Conservation (phyloP, 2,888 invertebrate species). For the Euplexia lucipara region DNA sequence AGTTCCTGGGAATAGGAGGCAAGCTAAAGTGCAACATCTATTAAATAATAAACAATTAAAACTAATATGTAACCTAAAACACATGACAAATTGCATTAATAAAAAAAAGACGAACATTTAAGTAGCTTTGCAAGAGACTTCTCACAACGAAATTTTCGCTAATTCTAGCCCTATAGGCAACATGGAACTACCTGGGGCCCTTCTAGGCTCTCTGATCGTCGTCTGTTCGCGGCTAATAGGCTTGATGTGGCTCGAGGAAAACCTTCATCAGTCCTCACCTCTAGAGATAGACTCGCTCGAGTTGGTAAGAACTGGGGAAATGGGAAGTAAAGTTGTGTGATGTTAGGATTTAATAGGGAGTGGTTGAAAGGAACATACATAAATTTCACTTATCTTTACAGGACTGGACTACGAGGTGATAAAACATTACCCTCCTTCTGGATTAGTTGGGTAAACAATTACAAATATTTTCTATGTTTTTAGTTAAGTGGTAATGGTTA, state of each 20-base stretch:
- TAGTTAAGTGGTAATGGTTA: too few relatives aligned
- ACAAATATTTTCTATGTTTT: too few relatives aligned
- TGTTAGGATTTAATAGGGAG: neutral
- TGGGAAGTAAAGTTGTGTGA: slow-evolving; percentile 27
- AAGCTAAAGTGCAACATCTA: slow-evolving; percentile 7
- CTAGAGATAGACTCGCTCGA: slow-evolving; percentile 91
- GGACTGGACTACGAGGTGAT: neutral
- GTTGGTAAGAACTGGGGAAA: slow-evolving; percentile 89
- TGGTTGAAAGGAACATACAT: neutral
- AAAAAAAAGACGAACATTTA: slow-evolving; percentile 10
- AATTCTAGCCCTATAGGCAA: slow-evolving; percentile 57
- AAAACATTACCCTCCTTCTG: too few relatives aligned
- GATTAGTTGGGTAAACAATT: too few relatives aligned
- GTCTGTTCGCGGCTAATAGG: slow-evolving; percentile 86
- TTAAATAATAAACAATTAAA: slow-evolving; percentile 9
- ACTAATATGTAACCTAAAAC: slow-evolving; percentile 8
- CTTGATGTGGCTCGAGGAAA: slow-evolving; percentile 84
- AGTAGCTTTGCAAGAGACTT: slow-evolving; percentile 7
- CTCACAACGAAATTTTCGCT: slow-evolving; percentile 18
- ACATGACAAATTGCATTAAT: slow-evolving; percentile 32
- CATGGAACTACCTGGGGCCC: slow-evolving; percentile 87
- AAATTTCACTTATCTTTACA: neutral
- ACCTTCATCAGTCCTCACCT: slow-evolving; percentile 90
- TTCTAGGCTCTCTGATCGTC: slow-evolving; percentile 92
- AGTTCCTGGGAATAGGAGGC: neutral